phyloP scores from a whole-genome alignment of 2,113 vertebrate genomes.

The Phalacrocorax pelagicus region DNA sequence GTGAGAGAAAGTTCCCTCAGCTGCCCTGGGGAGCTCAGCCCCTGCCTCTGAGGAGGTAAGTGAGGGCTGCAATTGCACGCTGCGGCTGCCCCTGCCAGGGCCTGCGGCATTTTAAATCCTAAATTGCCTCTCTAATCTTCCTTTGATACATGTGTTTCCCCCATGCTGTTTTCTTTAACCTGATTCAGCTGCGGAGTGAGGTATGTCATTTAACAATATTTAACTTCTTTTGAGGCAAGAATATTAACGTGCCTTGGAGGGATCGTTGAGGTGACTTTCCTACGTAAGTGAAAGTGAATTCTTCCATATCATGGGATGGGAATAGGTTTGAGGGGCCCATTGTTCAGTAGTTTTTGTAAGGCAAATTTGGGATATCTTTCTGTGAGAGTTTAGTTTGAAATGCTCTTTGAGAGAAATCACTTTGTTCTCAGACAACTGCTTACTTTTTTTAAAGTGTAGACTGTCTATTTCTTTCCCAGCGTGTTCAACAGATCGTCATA shows the following conservation, averaged over 20 bases:
- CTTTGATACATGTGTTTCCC: neutral
- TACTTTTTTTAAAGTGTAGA: neutral
- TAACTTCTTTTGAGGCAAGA: neutral
- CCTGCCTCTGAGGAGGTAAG: neutral
- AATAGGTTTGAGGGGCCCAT: neutral
- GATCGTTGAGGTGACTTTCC: neutral
- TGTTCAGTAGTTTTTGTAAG: neutral
- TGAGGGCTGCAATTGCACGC: neutral
- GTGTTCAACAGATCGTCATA: neutral
- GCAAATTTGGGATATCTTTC: neutral
- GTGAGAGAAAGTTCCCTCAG: neutral
- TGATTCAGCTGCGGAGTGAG: neutral
- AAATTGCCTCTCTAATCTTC: neutral
- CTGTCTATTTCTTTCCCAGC: neutral
- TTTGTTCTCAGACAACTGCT: neutral
- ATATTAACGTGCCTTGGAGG: neutral
- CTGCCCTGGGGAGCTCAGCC: fast-evolving
- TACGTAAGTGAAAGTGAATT: neutral
- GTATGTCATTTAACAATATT: neutral
- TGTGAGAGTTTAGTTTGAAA: neutral
- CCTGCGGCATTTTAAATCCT: neutral
- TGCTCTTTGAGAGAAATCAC: neutral
- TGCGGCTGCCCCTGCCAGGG: too few relatives aligned
- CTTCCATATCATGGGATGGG: neutral
- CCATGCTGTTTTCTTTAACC: neutral